Base-by-base conservation (phyloP, 2,113 vertebrate species). In the cattle (Bos taurus) region DNA sequence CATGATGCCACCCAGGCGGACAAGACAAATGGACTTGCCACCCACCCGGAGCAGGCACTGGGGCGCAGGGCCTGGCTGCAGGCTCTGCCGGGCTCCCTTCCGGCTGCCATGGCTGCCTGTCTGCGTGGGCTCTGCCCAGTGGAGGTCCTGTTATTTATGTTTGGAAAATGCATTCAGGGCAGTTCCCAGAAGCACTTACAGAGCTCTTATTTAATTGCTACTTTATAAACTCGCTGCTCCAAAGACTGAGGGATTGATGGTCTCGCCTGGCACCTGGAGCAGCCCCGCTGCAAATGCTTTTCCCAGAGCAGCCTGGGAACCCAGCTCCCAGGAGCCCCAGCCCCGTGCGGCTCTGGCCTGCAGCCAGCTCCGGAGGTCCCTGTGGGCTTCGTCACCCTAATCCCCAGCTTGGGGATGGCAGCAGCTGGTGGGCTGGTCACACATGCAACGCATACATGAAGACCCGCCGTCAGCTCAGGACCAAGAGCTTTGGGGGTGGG, bases 111-210 rank as follows among this genome's bases (percentile, higher is more conserved):
- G 2, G 6, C 98, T 48, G 94, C 92, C 94, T 36, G 82, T 85
- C 56, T 30, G 43, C 91, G 0, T 88, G 88, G 36, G 94, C 97
- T 97, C 80, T 84, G 95, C 57, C 0, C 94, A 97, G 96, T 56
- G 95, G 94, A 97, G 98, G 97, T 98, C 98, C 97, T 59, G 54
- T 98, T 98, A 98, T 98, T 98, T 98, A 98, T 97, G 97, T 98
- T 98, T 98, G 98, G 98, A 98, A 98, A 98, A 98, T 98, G 98
- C 98, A 98, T 98, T 98, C 98, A 12, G 97, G 98, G 98, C 98
- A 98, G 98, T 98, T 98, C 98, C 98, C 98, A 98, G 98, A 98
- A 98, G 98, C 98, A 98, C 98, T 98, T 98, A 98, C 98, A 98
- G 98, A 97, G 97, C 97, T 97, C 98, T 98, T 98, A 98, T 97